Evolutionary conservation across 2,888 invertebrate genomes (phyloP), one percentile per base, ranked within the genome.

Genomic region (Laothoe populi): DNA sequence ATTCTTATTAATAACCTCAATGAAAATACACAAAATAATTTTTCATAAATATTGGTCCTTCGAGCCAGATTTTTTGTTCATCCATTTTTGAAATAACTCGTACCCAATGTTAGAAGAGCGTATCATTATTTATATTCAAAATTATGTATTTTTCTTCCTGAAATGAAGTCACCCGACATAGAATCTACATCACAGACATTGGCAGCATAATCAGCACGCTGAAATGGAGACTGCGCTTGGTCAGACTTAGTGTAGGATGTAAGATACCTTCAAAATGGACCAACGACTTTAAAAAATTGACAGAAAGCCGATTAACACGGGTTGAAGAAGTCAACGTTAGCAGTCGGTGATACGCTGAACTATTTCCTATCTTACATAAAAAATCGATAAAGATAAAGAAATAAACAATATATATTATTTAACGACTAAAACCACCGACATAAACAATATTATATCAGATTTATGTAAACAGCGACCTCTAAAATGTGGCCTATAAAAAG

Each of bases 381-480:
- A 16, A 31, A 53, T 19, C 23, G 31, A 53, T 31, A 53, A 53
- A 53, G 53, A 53, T 53, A 53, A 53, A 31, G 19, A 53, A 53
- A 35, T 8, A 5, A 53, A 35, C 16, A 35, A 53, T 53, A 21
- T 19, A 31, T 53, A 31, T 53, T 16, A 31, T 26, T 48, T 26
- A 19, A 53, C 31, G 26, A 31, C 19, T 19, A 16, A 4, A 53
- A 53, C 35, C 19, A 8, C 19, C 8, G 19, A 53, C 21, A 53
- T 11, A 31, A 35, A 35, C 35, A 31, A 35, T 31, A 49, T 49
- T 49, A 49, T 53, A 35, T 53, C 53, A 53, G 35, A 53, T 53
- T 53, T 53, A 53, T 53, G 53, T 53, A 53, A 58, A 58, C 58
- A 7, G 42, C 13, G 45, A 44, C 59, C 59, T 59, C 59, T 59